phyloP scores from a whole-genome alignment of 2,797 vertebrate genomes.

The Acomys russatus region DNA sequence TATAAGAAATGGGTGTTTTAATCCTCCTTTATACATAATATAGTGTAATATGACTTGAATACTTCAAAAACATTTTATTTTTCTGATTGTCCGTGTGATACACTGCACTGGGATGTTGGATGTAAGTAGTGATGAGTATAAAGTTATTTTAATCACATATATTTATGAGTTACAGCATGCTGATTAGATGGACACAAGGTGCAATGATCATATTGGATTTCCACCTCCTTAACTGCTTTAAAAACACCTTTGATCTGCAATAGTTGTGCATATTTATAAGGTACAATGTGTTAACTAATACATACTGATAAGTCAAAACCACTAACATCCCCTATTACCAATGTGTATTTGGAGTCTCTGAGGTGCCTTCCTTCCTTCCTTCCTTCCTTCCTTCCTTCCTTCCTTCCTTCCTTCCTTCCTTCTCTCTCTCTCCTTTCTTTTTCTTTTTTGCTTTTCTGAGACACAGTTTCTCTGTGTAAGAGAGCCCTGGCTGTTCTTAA shows the following conservation, averaged over 20 bases:
- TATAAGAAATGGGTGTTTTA: neutral
- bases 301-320: neutral
- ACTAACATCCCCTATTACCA: neutral
- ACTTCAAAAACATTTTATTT: neutral
- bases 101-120: neutral
- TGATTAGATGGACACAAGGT: neutral
- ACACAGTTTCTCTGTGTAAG: too few relatives aligned
- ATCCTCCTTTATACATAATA: neutral
- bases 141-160: neutral
- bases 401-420: too few relatives aligned
- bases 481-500: too few relatives aligned
- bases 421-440: too few relatives aligned
- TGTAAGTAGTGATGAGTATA: neutral
- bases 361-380: too few relatives aligned
- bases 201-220: neutral
- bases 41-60: neutral
- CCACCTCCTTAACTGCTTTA: neutral
- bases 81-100: neutral
- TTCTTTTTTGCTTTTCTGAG: too few relatives aligned
- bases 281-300: neutral
- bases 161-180: neutral
- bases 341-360: neutral
- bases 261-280: neutral
- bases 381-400: too few relatives aligned
- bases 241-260: neutral